Evolutionary conservation across 2,888 invertebrate genomes (phyloP).

Genomic region (Galeruca laticollis): DNA sequence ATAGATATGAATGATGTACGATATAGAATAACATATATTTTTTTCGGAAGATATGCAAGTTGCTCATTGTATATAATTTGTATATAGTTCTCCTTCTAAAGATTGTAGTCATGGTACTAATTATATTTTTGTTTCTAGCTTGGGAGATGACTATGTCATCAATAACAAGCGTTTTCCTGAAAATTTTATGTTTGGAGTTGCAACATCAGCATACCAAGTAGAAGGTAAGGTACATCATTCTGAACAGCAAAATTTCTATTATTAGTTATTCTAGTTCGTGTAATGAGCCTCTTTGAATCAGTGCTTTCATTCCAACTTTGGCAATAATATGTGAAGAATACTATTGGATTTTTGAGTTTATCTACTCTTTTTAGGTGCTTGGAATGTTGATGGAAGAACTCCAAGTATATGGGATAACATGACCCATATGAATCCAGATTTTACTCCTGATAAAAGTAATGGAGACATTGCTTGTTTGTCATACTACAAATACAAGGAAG

Average conservation of each 20-base stretch:
- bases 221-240: conserved; percentile 38
- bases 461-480: conserved; percentile 77
- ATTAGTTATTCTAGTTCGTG: too few species aligned
- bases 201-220: conserved; percentile 46
- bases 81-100: too few species aligned
- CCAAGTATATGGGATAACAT: conserved; percentile 69
- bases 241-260: too few species aligned
- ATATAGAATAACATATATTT: too few species aligned
- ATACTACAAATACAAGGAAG: conserved; percentile 74
- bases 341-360: too few species aligned
- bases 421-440: conserved; percentile 65
- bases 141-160: conserved; percentile 7
- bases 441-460: conserved; percentile 69
- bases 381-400: conserved; percentile 60
- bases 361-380: conserved; percentile 51
- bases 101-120: too few species aligned
- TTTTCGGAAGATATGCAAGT: too few species aligned
- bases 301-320: too few species aligned
- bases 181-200: conserved; percentile 44
- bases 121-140: not conserved
- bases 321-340: too few species aligned
- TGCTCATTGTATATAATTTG: too few species aligned
- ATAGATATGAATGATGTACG: too few species aligned
- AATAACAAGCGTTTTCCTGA: conserved; percentile 39
- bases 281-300: too few species aligned